These are phyloP conservation scores for Helicolenus hilgendorfi DNA, from an alignment of 2,797 vertebrate species.

Conservation along the genomic window DNA sequence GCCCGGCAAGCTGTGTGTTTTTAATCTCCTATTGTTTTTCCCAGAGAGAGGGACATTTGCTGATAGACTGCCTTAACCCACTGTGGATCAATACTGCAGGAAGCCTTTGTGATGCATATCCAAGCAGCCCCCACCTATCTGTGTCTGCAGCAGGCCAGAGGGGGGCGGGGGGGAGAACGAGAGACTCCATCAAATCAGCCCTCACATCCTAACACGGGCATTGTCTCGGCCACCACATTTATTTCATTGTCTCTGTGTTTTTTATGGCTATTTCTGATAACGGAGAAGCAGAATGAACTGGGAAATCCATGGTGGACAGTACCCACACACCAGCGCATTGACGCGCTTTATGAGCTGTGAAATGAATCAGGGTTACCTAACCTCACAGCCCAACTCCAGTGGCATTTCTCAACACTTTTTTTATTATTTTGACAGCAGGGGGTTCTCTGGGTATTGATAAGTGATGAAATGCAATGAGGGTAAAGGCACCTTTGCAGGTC, in stretches of 20 bases:
- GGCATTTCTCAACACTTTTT: slow-evolving; percentile 64
- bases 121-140: slow-evolving; percentile 75
- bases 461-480: slow-evolving; percentile 66
- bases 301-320: slow-evolving; percentile 61
- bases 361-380: slow-evolving; percentile 82
- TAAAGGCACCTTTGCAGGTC: slow-evolving; percentile 48
- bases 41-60: slow-evolving; percentile 88
- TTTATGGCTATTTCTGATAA: slow-evolving; percentile 79
- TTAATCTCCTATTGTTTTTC: slow-evolving; percentile 90
- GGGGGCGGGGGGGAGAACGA: slow-evolving; percentile 14
- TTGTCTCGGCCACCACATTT: slow-evolving; percentile 72
- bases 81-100: slow-evolving; percentile 89
- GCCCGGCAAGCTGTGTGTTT: slow-evolving; percentile 83
- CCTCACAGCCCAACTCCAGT: slow-evolving; percentile 57
- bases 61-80: slow-evolving; percentile 90
- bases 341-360: slow-evolving; percentile 84
- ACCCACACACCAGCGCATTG: slow-evolving; percentile 47
- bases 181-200: slow-evolving; percentile 84
- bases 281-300: slow-evolving; percentile 42
- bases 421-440: slow-evolving; percentile 75
- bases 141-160: slow-evolving; percentile 69
- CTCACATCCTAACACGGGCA: slow-evolving; percentile 65
- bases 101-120: slow-evolving; percentile 91
- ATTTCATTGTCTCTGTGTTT: slow-evolving; percentile 68
- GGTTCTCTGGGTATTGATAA: slow-evolving; percentile 68